Evolutionary conservation across 2,113 vertebrate genomes (phyloP).

Genomic region (Ptilorrhoa leucosticta): DNA sequence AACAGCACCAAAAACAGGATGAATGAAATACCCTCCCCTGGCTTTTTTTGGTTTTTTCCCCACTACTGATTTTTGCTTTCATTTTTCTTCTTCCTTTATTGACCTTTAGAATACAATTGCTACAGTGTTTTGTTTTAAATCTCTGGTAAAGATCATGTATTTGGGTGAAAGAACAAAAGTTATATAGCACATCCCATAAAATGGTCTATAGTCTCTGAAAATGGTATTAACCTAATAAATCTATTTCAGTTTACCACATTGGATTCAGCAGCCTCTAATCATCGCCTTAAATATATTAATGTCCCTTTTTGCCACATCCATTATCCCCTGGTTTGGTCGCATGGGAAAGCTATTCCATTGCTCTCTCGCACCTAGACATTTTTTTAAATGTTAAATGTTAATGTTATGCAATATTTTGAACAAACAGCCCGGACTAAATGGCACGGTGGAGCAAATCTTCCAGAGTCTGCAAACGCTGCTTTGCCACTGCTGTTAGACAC

Average conservation of each 20-base stretch:
- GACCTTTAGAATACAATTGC: not conserved
- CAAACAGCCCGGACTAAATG: not conserved
- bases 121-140: not conserved
- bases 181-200: not conserved
- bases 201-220: not conserved
- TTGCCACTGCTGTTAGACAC: not conserved
- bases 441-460: not conserved
- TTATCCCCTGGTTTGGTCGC: not conserved
- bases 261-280: not conserved
- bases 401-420: not conserved
- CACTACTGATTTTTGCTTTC: not conserved
- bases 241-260: not conserved
- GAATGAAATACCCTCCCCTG: not conserved
- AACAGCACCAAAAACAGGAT: not conserved
- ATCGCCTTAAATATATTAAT: not conserved
- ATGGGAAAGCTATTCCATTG: not conserved
- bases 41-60: accelerated
- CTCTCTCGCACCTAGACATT: not conserved
- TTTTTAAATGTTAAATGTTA: not conserved
- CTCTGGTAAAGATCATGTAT: not conserved
- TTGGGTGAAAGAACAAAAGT: not conserved
- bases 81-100: not conserved
- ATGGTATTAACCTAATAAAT: not conserved
- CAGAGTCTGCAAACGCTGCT: not conserved
- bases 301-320: not conserved